Base-by-base conservation (phyloP, 2,888 invertebrate species). In the Drosophila leonis region DNA sequence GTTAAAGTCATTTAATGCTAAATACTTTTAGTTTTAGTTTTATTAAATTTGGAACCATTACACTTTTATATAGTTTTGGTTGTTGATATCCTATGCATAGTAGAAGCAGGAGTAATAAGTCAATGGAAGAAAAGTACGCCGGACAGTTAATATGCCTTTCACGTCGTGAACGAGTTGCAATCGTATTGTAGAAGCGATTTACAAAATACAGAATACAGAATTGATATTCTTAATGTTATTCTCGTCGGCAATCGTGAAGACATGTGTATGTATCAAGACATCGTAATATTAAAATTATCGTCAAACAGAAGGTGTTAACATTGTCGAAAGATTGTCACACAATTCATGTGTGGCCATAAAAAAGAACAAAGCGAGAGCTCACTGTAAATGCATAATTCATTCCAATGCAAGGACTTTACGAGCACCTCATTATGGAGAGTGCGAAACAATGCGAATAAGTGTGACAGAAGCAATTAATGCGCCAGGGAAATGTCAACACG, bases 391-490 rank as follows among this genome's bases (percentile, higher is more conserved):
- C 70, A 59, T 76, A 72, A 76, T 75, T 72, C 55, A 65, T 29
- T 48, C 44, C 52, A 76, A 68, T 69, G 76, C 69, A 60, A 55
- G 39, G 57, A 59, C 65, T 78, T 81, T 74, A 85, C 82, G 71
- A 82, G 75, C 78, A 74, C 78, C 81, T 84, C 74, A 82, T 83
- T 78, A 83, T 77, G 69, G 59, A 75, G 61, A 75, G 74, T 61
- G 63, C 61, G 20, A 69, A 65, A 83, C 79, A 88, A 83, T 85
- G 80, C 80, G 65, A 82, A 88, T 88, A 90, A 89, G 89, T 90
- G 88, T 86, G 88, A 90, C 87, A 80, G 80, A 72, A 83, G 78
- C 83, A 76, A 90, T 83, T 90, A 86, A 78, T 82, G 80, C 72
- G 66, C 78, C 68, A 70, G 77, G 82, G 61, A 80, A 75, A 82